Percentiles rank a stretch among this genome's conserved stretches.
These are phyloP conservation scores for Drosophila rufa DNA, from an alignment of 1,140 invertebrate genomes.

Conservation along the genomic window DNA sequence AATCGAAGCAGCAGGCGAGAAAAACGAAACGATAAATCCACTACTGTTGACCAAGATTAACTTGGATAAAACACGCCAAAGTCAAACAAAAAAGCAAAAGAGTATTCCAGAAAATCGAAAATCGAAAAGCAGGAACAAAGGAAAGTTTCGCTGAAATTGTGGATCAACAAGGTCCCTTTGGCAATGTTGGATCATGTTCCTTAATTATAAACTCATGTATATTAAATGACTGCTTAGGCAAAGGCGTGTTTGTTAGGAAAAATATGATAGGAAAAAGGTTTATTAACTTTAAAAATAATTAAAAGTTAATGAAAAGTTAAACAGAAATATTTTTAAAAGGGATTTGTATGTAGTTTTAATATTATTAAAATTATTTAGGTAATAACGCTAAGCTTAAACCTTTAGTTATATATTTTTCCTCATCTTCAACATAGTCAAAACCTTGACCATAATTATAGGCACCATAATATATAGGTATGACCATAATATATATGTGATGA, in stretches of 20 bases:
- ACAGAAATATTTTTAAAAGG: not conserved
- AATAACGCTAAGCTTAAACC: not conserved
- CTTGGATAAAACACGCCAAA: conserved; percentile 25
- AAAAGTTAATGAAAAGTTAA: rapidly evolving
- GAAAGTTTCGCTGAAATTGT: conserved; percentile 4
- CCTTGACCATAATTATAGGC: conserved; percentile 7
- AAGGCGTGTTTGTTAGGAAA: not conserved
- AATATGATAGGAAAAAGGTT: too few relatives aligned
- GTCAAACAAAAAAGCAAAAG: conserved; percentile 21
- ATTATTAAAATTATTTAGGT: not conserved
- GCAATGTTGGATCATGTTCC: not conserved
- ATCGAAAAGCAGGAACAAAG: not conserved
- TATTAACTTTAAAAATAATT: not conserved
- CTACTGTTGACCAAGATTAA: conserved; percentile 46
- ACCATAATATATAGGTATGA: too few relatives aligned
- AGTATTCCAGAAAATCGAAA: conserved; percentile 18
- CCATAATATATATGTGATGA: not conserved
- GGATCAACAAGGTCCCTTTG: not conserved
- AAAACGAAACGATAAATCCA: conserved; percentile 5
- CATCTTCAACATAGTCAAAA: not conserved
- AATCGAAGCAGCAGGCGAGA: conserved; percentile 22
- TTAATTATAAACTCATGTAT: not conserved
- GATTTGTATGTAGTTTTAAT: not conserved
- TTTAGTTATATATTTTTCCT: not conserved
- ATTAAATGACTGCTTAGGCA: not conserved